A percentile compares a stretch with the other conserved stretches of the same genome.
Evolutionary conservation across 2,888 invertebrate species (phyloP).

Genomic region (Sphaeridia pumilis): DNA sequence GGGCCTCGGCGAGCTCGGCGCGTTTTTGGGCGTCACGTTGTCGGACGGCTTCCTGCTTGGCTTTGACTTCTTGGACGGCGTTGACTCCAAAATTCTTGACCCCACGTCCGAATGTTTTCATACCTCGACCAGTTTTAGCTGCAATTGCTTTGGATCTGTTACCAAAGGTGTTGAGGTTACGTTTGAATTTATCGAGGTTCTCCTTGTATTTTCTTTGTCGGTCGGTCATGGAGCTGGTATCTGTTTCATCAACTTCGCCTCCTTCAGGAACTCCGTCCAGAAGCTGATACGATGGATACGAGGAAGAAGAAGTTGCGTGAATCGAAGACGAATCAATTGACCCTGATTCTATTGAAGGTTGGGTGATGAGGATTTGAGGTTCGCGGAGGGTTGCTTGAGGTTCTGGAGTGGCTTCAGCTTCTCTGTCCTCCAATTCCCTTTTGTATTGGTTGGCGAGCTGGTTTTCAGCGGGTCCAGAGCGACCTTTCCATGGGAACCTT

Average conservation of each 20-base stretch:
- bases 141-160: conserved; percentile 26
- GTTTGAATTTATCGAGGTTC: conserved; percentile 25
- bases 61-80: conserved; percentile 26
- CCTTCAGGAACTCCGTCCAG: neutral
- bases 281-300: too few relatives aligned
- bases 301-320: too few relatives aligned
- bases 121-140: conserved; percentile 21
- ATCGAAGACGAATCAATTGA: conserved; percentile 3
- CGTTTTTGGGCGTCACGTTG: conserved; percentile 38
- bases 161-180: conserved; percentile 27
- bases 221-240: too few relatives aligned
- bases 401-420: conserved; percentile 12
- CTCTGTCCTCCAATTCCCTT: conserved; percentile 12
- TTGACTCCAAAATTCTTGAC: conserved; percentile 26
- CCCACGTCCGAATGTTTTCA: conserved; percentile 22
- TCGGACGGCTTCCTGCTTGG: conserved; percentile 25
- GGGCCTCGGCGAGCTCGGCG: conserved; percentile 13
- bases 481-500: neutral
- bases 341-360: conserved; percentile 16
- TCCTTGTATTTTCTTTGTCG: conserved; percentile 17
- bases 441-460: conserved; percentile 21
- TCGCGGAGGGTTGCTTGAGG: conserved; percentile 13
- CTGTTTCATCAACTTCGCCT: too few relatives aligned
- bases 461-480: conserved; percentile 9
- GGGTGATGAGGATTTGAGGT: conserved; percentile 25